These are phyloP conservation scores for Strix uralensis DNA, from an alignment of 2,113 vertebrate genomes.

Conservation along the genomic window DNA sequence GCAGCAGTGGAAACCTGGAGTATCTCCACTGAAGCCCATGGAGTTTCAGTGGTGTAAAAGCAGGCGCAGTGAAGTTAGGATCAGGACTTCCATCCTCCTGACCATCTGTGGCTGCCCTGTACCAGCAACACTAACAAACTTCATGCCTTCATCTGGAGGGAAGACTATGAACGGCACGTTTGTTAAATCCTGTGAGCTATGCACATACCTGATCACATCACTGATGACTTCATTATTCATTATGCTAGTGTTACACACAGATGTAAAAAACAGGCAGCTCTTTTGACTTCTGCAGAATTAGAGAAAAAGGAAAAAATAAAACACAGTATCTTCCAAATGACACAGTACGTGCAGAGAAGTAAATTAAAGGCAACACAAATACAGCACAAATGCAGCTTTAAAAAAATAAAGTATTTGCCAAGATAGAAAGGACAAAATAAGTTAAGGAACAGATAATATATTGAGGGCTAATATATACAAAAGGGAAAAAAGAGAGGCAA, in stretches of 20 bases:
- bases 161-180: background rate
- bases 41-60: background rate
- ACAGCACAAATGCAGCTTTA: background rate
- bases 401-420: background rate
- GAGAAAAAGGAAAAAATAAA: background rate
- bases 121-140: background rate
- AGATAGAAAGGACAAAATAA: background rate
- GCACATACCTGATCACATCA: background rate
- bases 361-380: background rate
- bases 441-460: background rate
- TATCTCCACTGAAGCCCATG: background rate
- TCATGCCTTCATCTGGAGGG: background rate
- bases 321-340: background rate
- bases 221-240: background rate
- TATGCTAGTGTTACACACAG: background rate
- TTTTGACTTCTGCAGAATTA: background rate
- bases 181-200: background rate
- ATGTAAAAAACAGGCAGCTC: background rate
- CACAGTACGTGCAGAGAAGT: background rate
- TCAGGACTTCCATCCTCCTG: background rate
- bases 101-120: background rate
- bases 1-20: background rate
- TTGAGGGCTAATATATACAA: background rate
- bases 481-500: background rate
- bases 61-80: background rate